These are phyloP conservation scores for Silurus aristotelis DNA, from an alignment of 2,797 vertebrate genomes.

Conservation along the genomic window DNA sequence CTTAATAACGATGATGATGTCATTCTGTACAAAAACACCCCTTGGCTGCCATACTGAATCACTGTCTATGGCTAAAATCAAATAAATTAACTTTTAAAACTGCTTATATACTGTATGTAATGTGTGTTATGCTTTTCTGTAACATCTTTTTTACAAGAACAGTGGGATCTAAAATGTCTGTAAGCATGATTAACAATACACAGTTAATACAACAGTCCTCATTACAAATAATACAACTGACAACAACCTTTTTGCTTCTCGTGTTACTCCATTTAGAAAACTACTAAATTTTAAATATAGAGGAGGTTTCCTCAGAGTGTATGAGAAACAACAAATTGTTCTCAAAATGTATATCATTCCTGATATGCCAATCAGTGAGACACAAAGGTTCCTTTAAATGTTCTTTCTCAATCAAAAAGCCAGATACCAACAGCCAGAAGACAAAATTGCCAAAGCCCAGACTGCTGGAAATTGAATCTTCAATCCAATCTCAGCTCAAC, in stretches of 20 bases:
- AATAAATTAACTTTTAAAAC: not conserved
- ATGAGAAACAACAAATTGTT: not conserved
- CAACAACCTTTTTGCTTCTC: not conserved
- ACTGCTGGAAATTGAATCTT: not conserved
- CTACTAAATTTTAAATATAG: no score
- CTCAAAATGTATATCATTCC: not conserved
- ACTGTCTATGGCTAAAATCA: not conserved
- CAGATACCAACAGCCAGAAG: not conserved
- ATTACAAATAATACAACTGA: not conserved
- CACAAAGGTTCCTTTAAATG: not conserved
- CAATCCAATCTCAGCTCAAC: not conserved
- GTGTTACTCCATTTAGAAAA: no score
- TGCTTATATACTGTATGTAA: not conserved
- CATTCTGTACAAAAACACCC: not conserved
- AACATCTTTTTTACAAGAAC: not conserved
- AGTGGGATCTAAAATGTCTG: not conserved
- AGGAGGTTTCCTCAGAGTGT: not conserved
- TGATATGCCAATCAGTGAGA: not conserved
- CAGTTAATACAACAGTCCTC: not conserved
- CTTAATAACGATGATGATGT: not conserved
- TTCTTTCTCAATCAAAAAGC: not conserved
- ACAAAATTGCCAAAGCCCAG: not conserved
- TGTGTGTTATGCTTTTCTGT: not conserved
- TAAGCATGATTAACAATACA: not conserved
- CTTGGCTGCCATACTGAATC: not conserved